Conservation (phyloP, 2,888 invertebrate species). For the Parnassius smintheus region DNA sequence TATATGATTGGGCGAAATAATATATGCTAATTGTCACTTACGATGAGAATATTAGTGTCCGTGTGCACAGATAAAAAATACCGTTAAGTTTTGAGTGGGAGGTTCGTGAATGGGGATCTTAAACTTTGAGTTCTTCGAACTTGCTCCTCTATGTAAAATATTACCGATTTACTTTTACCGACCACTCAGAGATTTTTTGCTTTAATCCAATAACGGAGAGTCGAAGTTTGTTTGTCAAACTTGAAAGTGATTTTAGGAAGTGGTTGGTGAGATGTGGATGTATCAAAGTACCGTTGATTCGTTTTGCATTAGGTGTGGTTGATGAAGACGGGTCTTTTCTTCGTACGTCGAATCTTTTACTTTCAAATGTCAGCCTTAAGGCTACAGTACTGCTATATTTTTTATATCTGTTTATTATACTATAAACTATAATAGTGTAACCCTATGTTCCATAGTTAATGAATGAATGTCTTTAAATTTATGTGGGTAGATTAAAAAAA, state of each 20-base stretch:
- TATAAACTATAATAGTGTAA: too few species aligned
- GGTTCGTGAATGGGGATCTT: slow-evolving; percentile 43
- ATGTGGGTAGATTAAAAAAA: too few species aligned
- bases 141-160: slow-evolving; percentile 27
- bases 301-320: slow-evolving; percentile 32
- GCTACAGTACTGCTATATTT: neutral
- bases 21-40: slow-evolving; percentile 31
- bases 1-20: slow-evolving; percentile 24
- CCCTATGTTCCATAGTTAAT: too few species aligned
- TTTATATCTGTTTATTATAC: neutral
- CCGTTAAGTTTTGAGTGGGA: slow-evolving; percentile 47
- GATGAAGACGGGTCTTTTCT: slow-evolving; percentile 35
- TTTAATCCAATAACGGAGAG: slow-evolving; percentile 4
- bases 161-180: neutral
- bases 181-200: neutral
- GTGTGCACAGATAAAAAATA: slow-evolving; percentile 42
- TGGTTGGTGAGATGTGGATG: slow-evolving; percentile 21
- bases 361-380: slow-evolving; percentile 34
- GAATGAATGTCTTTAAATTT: too few species aligned
- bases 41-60: slow-evolving; percentile 30
- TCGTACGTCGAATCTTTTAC: slow-evolving; percentile 21
- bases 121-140: slow-evolving; percentile 43
- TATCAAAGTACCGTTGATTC: slow-evolving; percentile 27
- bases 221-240: slow-evolving; percentile 13
- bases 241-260: slow-evolving; percentile 6